Evolutionary conservation across 2,888 invertebrate genomes (phyloP), one percentile per base, ranked within the genome.

Genomic region (Julus scanicus): DNA sequence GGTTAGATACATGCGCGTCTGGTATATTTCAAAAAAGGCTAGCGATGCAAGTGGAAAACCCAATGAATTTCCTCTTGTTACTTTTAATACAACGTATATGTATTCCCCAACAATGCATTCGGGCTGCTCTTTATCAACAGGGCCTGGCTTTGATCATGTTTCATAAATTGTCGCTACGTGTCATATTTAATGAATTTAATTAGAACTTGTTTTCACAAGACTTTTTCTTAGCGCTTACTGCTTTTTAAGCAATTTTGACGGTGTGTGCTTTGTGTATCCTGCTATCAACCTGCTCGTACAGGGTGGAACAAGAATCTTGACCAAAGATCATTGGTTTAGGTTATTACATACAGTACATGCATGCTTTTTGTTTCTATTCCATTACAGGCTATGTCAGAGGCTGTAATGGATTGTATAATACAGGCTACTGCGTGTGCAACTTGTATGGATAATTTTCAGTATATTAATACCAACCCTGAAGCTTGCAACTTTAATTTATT

Each of bases 61-160:
- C 80, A 37, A 9, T 71, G 11, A 20, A 29, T 71, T 71, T 20
- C 29, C 8, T 2, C 11, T 9, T 37, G 80, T 37, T 9, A 37
- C 29, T 80, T 29, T 53, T 80, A 11, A 80, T 37, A 80, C 37
- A 80, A 80, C 11, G 13, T 53, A n/a, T n/a, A n/a, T 13, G 20
- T 80, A 9, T 80, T 37, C 80, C 80, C n/a, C n/a, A n/a, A 37
- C 11, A 80, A 80, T 80, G 80, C 80, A 9, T 80, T 80, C 80
- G 11, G n/a, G 8, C 9, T 71, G 0, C 29, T 2, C 29, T 71
- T 71, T 6, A 9, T 80, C 13, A 80, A 80, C 80, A 80, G 13
- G 9, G 80, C 37, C 80, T 80, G 80, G 37, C 11, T 80, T 80
- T 29, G 13, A 80, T 80, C 37, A 37, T 80, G 37, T 80, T 80